Percentiles rank a stretch among this genome's conserved stretches.
Evolutionary conservation across 2,888 invertebrate genomes (phyloP).

Genomic region (Pachydiplax longipennis): DNA sequence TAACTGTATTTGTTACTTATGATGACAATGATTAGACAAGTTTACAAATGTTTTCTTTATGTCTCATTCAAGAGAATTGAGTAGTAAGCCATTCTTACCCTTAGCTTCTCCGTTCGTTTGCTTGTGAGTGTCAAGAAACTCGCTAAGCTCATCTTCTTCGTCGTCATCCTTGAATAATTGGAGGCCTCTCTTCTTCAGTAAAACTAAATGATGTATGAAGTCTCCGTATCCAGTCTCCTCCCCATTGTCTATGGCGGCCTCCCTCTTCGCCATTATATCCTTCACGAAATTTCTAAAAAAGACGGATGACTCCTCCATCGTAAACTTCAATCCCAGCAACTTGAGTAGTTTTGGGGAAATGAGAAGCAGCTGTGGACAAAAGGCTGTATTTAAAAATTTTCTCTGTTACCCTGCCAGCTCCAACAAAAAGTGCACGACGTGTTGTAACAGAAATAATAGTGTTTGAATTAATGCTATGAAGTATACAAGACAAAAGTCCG

Average conservation of each 20-base stretch:
- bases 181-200: conserved; percentile 49
- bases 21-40: no score
- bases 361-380: conserved; percentile 46
- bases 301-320: not conserved
- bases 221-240: conserved; percentile 46
- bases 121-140: not conserved
- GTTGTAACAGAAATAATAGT: no score
- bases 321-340: not conserved
- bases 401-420: no score
- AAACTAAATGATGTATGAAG: conserved; percentile 49
- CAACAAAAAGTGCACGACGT: no score
- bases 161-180: not conserved
- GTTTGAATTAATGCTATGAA: no score
- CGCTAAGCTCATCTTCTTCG: not conserved
- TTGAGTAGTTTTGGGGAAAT: conserved; percentile 25
- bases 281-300: conserved; percentile 27
- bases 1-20: no score
- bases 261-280: conserved; percentile 46
- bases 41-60: no score
- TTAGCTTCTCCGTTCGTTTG: not conserved
- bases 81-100: not conserved
- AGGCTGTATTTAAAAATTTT: not conserved
- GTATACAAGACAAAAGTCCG: no score
- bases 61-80: not conserved
- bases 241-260: conserved; percentile 35